A percentile compares a stretch with the other conserved stretches of the same genome.
phyloP scores from a whole-genome alignment of 2,888 invertebrate species.

The Diploptera punctata region DNA sequence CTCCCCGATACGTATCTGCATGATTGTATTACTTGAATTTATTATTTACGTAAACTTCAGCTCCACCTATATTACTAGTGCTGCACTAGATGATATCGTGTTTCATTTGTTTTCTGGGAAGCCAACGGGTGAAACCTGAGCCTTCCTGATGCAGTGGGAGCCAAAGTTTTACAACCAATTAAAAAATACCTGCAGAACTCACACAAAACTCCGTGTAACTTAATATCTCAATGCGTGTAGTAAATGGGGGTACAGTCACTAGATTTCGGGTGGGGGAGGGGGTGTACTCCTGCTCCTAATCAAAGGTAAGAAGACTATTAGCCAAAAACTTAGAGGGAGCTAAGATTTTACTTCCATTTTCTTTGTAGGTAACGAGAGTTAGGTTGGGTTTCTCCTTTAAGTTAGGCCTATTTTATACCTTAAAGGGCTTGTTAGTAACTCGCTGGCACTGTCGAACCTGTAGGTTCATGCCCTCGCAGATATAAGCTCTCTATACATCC shows the following conservation, averaged over 20 bases:
- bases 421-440: too few species aligned
- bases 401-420: too few species aligned
- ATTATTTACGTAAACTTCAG: constrained; percentile 31
- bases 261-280: background rate
- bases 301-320: constrained; percentile 6
- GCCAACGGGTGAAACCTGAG: constrained; percentile 26
- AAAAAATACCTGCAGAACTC: constrained; percentile 24
- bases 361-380: too few species aligned
- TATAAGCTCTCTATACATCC: too few species aligned
- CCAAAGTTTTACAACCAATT: constrained; percentile 33
- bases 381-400: too few species aligned
- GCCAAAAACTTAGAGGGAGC: background rate
- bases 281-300: constrained; percentile 11
- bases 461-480: too few species aligned
- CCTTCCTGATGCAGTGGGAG: constrained; percentile 20
- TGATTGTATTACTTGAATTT: constrained; percentile 21
- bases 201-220: background rate
- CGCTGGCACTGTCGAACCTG: too few species aligned
- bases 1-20: constrained; percentile 12
- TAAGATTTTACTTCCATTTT: too few species aligned
- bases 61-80: constrained; percentile 31
- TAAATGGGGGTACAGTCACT: background rate
- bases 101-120: constrained; percentile 34
- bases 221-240: background rate
- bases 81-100: constrained; percentile 17